These are phyloP conservation scores for Pangasianodon gigas DNA, from an alignment of 2,113 vertebrate species.

Conservation along the genomic window DNA sequence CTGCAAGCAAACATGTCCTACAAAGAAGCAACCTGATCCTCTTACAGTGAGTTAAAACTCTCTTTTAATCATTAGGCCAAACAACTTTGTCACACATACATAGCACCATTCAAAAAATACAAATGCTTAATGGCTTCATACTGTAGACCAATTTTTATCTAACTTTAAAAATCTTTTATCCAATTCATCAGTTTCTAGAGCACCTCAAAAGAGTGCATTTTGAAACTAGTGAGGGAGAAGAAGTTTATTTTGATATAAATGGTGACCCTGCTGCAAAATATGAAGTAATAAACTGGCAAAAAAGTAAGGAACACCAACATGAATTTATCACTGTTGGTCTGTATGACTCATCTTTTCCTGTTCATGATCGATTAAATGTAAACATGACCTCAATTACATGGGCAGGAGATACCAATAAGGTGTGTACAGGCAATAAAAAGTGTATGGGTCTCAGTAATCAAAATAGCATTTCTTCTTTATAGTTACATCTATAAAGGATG, in stretches of 20 bases:
- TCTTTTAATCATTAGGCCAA: conserved; percentile 8
- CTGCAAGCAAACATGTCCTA: conserved; percentile 20
- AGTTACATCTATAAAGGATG: background rate
- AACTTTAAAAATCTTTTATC: background rate
- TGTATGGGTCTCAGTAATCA: background rate
- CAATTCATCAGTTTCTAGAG: conserved; percentile 64
- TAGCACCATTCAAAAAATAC: background rate
- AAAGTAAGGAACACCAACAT: conserved; percentile 55
- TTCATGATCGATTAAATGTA: conserved; percentile 11
- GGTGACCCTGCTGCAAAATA: conserved; percentile 69
- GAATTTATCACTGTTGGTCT: conserved; percentile 55
- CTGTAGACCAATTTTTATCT: background rate
- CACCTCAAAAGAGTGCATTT: conserved; percentile 68
- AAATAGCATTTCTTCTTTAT: background rate
- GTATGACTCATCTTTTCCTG: conserved; percentile 55
- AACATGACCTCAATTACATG: conserved; percentile 36
- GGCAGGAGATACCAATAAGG: background rate
- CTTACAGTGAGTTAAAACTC: conserved; percentile 31
- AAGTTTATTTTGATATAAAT: conserved; percentile 70
- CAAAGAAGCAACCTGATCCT: conserved; percentile 33
- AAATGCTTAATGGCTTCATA: background rate
- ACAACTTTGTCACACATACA: conserved; percentile 41
- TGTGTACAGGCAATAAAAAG: background rate
- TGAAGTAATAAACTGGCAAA: conserved; percentile 75
- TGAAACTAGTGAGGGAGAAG: conserved; percentile 62